Evolutionary conservation across 2,797 vertebrate species (phyloP).

Genomic region (Cryptoblepharus egeriae): DNA sequence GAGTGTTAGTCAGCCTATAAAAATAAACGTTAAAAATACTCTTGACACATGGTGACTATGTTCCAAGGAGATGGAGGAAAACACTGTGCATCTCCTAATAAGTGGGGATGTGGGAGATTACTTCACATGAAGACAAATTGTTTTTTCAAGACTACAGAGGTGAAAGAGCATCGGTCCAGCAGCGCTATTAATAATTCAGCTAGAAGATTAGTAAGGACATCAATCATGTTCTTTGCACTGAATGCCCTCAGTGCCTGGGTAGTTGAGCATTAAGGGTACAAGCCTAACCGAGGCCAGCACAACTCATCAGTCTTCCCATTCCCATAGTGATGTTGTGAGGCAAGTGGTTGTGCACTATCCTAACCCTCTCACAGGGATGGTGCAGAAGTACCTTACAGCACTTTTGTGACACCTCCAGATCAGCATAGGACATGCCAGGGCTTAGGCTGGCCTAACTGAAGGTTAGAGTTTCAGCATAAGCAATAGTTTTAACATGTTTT

Average conservation of each 20-base stretch:
- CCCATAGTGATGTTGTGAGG: no score
- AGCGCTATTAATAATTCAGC: neutral
- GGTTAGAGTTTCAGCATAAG: no score
- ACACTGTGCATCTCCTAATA: conserved; percentile 35
- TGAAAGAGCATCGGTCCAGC: conserved; percentile 24
- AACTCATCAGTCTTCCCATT: no score
- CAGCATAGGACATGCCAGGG: no score
- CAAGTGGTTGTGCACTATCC: no score
- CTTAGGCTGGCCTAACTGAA: no score
- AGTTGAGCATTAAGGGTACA: neutral
- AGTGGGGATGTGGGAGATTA: conserved; percentile 16
- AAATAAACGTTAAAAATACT: conserved; percentile 72
- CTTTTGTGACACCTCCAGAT: no score
- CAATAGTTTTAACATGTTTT: no score
- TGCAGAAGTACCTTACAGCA: no score
- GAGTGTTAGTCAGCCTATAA: conserved; percentile 65
- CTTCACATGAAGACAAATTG: conserved; percentile 28
- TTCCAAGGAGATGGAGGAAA: conserved; percentile 57
- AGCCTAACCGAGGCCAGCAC: no score
- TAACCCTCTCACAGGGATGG: no score
- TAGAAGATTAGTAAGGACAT: neutral
- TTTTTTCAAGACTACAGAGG: conserved; percentile 34
- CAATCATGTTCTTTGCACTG: neutral
- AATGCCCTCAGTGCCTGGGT: neutral
- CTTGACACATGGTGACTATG: conserved; percentile 59